Conservation (phyloP, 2,888 invertebrate genomes). For the Caenorhabditis imperialis region DNA sequence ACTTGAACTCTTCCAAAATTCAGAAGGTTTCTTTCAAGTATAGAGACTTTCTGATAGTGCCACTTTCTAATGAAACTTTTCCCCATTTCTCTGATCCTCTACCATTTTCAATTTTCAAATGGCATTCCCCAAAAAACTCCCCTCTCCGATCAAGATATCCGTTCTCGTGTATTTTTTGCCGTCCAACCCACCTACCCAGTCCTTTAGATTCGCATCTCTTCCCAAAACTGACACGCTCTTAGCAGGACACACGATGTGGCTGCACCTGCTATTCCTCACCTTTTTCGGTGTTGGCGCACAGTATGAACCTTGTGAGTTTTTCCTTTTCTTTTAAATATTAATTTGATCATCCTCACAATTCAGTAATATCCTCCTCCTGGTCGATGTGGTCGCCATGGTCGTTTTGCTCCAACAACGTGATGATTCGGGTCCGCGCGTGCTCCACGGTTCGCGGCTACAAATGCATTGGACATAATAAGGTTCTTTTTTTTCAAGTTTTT, state of each 20-base stretch:
- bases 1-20: too few species aligned
- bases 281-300: constrained; percentile 19
- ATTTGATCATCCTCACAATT: constrained; percentile 1
- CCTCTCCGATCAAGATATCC: too few species aligned
- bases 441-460: constrained; percentile 77
- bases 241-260: constrained; percentile 21
- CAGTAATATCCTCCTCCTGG: constrained; percentile 77
- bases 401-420: constrained; percentile 71
- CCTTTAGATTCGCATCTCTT: constrained; percentile 38
- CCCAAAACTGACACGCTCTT: constrained; percentile 19
- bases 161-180: constrained; percentile 29
- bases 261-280: constrained; percentile 21
- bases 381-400: constrained; percentile 78
- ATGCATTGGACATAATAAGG: constrained; percentile 75
- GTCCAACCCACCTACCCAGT: constrained; percentile 21
- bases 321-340: too few species aligned
- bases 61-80: too few species aligned
- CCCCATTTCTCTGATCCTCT: too few species aligned
- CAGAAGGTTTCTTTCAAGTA: too few species aligned
- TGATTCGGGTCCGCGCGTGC: constrained; percentile 77
- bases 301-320: constrained; percentile 48
- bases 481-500: constrained; percentile 15
- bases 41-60: too few species aligned
- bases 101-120: too few species aligned
- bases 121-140: too few species aligned